phyloP scores from a whole-genome alignment of 2,888 invertebrate genomes.

The Chalcosyrphus nemorum region DNA sequence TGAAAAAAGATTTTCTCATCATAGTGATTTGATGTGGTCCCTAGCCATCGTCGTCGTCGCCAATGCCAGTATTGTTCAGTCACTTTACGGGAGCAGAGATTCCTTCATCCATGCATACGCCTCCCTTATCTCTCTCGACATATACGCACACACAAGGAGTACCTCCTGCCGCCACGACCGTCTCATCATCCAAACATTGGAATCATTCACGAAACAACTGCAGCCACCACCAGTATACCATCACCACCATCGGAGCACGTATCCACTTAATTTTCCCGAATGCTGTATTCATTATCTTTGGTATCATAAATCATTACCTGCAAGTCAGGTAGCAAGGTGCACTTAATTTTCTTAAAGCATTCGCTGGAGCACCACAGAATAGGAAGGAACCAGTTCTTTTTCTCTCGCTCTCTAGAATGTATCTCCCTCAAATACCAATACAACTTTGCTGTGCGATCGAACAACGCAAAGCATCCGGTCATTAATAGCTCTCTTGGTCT shows the following conservation, averaged over 20 bases:
- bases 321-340: constrained; percentile 76
- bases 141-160: constrained; percentile 54
- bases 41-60: neutral
- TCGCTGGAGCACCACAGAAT: constrained; percentile 55
- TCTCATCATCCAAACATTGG: constrained; percentile 41
- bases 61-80: constrained; percentile 68
- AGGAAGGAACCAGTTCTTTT: constrained; percentile 57
- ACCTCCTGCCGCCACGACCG: constrained; percentile 30
- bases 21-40: constrained; percentile 1
- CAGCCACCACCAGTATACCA: constrained; percentile 53
- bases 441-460: constrained; percentile 48
- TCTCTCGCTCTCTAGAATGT: too few species aligned
- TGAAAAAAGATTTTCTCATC: constrained; percentile 63
- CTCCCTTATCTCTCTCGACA: too few species aligned
- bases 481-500: constrained; percentile 63
- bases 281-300: constrained; percentile 76
- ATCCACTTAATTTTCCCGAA: constrained; percentile 74
- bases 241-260: constrained; percentile 70
- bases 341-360: constrained; percentile 75
- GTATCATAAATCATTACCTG: constrained; percentile 76
- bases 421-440: constrained; percentile 40
- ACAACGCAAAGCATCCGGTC: constrained; percentile 71
- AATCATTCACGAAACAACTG: constrained; percentile 66
- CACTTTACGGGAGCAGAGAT: constrained; percentile 68
- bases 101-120: constrained; percentile 65